Evolutionary conservation across 2,797 vertebrate genomes (phyloP).

Genomic region (Aldrovandia affinis): DNA sequence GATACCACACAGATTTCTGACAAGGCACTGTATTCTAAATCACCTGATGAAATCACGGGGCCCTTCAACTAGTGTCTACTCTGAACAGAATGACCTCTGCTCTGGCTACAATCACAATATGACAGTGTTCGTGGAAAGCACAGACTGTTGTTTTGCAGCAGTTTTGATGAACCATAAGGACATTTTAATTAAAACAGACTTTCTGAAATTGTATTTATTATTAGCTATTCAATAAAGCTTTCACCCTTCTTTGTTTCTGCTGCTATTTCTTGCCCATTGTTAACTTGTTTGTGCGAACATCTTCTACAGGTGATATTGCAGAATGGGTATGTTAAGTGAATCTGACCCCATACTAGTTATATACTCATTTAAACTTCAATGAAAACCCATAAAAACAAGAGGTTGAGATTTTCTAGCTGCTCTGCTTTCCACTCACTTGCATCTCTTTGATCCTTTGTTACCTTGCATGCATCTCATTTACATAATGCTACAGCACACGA

Average conservation of each 20-base stretch:
- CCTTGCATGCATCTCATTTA: slow-evolving; percentile 24
- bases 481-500: background rate
- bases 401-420: background rate
- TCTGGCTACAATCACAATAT: background rate
- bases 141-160: background rate
- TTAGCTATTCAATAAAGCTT: too few species aligned
- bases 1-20: background rate
- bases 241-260: background rate
- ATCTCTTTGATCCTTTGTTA: slow-evolving; percentile 27
- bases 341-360: background rate
- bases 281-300: background rate
- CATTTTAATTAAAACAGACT: background rate
- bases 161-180: background rate
- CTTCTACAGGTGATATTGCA: background rate
- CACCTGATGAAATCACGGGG: background rate
- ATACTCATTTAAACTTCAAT: background rate
- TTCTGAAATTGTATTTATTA: background rate
- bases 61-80: background rate
- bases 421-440: background rate
- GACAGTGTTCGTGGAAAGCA: background rate
- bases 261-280: background rate
- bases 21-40: background rate
- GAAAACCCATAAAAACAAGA: background rate
- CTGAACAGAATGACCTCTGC: too few species aligned
- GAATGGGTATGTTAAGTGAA: background rate